These are phyloP conservation scores for Martes martes DNA, from an alignment of 2,113 vertebrate genomes.

Conservation along the genomic window DNA sequence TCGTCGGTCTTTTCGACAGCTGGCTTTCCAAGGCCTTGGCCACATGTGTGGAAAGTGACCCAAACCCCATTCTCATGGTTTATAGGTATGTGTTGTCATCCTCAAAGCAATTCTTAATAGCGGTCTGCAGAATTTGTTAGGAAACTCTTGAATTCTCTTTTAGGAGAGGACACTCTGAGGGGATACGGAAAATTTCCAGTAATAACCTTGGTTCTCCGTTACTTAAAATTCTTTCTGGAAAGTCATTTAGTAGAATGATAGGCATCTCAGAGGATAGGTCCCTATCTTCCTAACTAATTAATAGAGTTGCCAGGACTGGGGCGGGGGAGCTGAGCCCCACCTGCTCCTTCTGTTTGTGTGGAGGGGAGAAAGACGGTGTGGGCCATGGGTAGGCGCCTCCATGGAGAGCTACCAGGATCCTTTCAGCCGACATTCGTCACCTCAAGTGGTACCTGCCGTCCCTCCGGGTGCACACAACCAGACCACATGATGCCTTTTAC, in stretches of 20 bases:
- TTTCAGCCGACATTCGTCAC: not conserved
- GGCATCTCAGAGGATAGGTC: not conserved
- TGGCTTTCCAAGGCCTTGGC: not conserved
- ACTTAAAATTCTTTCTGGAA: not conserved
- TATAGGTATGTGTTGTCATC: not conserved
- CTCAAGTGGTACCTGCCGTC: too few species aligned
- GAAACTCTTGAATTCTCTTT: not conserved
- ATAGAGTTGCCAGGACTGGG: too few species aligned
- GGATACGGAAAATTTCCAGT: not conserved
- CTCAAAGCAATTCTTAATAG: not conserved
- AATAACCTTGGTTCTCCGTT: not conserved
- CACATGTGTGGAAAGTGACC: not conserved
- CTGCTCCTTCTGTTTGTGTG: rapidly evolving
- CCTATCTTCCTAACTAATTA: not conserved
- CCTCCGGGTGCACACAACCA: not conserved
- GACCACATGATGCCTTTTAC: rapidly evolving
- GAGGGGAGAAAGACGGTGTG: rapidly evolving
- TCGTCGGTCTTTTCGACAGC: not conserved
- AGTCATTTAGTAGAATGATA: not conserved
- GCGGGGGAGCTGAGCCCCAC: rapidly evolving
- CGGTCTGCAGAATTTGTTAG: not conserved
- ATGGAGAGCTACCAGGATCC: rapidly evolving
- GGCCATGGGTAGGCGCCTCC: rapidly evolving
- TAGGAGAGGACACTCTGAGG: too few species aligned
- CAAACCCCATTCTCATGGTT: not conserved